Conservation (phyloP, 2,797 vertebrate species). For the Alauda arvensis region DNA sequence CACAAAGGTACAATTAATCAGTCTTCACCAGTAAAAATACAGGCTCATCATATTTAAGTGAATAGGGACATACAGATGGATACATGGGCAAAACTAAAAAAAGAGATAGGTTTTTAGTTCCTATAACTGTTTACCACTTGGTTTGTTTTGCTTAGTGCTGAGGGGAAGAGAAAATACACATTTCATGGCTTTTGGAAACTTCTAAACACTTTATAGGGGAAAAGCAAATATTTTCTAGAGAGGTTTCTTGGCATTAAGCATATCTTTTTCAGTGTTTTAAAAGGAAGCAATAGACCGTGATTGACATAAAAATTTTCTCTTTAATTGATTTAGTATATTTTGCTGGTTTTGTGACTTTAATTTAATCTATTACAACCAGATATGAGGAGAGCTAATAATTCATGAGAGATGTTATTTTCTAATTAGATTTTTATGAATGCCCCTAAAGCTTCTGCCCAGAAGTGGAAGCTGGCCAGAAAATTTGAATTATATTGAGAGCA, state of each 20-base stretch:
- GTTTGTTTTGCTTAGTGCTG: background rate
- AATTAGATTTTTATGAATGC: constrained; percentile 27
- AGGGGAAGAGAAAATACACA: background rate
- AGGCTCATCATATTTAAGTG: background rate
- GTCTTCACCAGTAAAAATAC: background rate
- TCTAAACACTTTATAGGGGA: background rate
- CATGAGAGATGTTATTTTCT: constrained; percentile 23
- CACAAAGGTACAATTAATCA: background rate
- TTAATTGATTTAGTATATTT: constrained; percentile 38
- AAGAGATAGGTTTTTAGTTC: background rate
- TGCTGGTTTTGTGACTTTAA: constrained; percentile 9
- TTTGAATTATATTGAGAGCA: background rate
- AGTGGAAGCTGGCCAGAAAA: background rate
- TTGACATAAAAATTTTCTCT: background rate
- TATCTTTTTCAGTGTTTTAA: background rate
- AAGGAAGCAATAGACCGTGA: background rate
- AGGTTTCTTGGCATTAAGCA: background rate
- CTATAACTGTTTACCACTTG: background rate
- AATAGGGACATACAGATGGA: background rate
- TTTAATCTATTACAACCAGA: constrained; percentile 18
- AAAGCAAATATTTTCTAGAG: background rate
- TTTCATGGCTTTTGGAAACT: background rate
- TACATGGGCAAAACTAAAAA: background rate
- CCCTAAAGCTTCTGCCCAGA: constrained; percentile 6
- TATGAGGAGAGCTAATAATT: constrained; percentile 32